These are phyloP conservation scores for Drosophila anomalata DNA, from an alignment of 2,888 invertebrate species.

Conservation along the genomic window DNA sequence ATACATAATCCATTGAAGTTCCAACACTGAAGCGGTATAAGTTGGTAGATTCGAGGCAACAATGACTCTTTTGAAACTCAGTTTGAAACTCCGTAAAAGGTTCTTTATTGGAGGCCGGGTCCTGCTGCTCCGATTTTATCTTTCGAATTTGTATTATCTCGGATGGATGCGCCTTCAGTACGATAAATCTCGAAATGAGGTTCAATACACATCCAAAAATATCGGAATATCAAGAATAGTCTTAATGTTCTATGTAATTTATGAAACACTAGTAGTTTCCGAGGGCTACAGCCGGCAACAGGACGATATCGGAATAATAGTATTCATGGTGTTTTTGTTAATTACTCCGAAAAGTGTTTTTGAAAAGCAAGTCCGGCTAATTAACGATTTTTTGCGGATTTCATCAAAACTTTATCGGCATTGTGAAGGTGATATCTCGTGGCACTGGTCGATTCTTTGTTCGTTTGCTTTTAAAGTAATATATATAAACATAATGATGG, in stretches of 20 bases:
- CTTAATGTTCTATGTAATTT: not conserved
- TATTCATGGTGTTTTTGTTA: not conserved
- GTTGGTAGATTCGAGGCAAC: not conserved
- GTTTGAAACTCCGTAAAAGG: not conserved
- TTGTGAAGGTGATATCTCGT: not conserved
- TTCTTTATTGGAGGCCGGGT: not conserved
- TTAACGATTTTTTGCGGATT: not conserved
- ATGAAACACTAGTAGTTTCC: not conserved
- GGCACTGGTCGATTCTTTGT: not conserved
- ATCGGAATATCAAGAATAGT: not conserved
- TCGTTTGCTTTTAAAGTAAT: not conserved
- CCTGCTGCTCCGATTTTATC: not conserved
- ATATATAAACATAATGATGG: not conserved
- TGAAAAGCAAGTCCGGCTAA: not conserved
- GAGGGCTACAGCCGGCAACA: not conserved
- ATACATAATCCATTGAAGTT: not conserved
- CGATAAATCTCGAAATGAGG: not conserved
- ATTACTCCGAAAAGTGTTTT: not conserved
- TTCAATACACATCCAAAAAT: not conserved
- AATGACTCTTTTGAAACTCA: not conserved
- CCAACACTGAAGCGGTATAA: not conserved
- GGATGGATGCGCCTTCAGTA: not conserved
- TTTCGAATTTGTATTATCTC: not conserved
- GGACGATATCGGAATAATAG: not conserved
- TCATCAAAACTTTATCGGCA: not conserved